phyloP scores from a whole-genome alignment of 2,797 vertebrate species.

The Mionectes olivaceus region DNA sequence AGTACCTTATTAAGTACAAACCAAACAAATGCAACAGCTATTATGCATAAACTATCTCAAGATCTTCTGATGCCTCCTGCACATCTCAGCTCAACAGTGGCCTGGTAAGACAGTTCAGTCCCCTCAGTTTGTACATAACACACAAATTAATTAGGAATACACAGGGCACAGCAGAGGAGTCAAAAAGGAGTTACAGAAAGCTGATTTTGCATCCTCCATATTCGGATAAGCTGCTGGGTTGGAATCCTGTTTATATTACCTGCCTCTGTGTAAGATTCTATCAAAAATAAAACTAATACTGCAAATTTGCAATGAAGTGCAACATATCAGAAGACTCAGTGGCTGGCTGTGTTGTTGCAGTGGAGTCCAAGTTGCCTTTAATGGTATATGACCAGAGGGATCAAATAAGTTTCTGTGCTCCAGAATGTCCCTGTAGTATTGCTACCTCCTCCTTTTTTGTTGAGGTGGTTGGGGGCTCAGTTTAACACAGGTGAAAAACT shows the following conservation, averaged over 20 bases:
- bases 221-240: not conserved
- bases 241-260: not conserved
- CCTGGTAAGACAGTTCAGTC: not conserved
- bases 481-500: not conserved
- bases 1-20: constrained; percentile 28
- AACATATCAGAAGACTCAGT: not conserved
- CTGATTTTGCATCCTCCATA: not conserved
- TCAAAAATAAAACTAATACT: not conserved
- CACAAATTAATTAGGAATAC: not conserved
- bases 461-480: not conserved
- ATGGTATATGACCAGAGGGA: not conserved
- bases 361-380: not conserved
- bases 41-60: constrained; percentile 1
- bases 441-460: not conserved
- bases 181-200: not conserved
- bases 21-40: constrained; percentile 30
- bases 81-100: not conserved
- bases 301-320: not conserved
- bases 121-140: not conserved
- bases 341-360: not conserved
- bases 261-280: not conserved
- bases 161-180: not conserved
- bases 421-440: accelerated
- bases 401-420: not conserved
- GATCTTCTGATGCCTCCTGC: not conserved